Conservation (phyloP, 1,140 invertebrate species). For the Latrodectus geometricus region DNA sequence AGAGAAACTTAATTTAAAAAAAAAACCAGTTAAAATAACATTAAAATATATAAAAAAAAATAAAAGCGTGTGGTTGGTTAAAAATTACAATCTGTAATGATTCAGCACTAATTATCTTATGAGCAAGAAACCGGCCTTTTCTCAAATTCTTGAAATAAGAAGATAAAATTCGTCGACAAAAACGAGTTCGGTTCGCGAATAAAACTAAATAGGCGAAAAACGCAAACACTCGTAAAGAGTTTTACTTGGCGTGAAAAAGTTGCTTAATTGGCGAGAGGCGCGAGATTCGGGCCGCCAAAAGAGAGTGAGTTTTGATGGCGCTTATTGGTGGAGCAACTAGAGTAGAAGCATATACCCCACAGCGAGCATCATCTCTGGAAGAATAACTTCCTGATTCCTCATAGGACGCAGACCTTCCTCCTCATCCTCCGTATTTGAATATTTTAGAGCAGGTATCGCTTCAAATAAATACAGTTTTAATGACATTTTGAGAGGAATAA, state of each 20-base stretch:
- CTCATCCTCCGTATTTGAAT: slow-evolving; percentile 27
- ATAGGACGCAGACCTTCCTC: slow-evolving; percentile 18
- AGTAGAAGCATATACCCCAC: slow-evolving; percentile 23
- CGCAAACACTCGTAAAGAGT: neutral
- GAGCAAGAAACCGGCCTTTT: neutral
- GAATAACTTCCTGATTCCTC: neutral
- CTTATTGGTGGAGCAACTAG: slow-evolving; percentile 27
- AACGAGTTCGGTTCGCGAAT: neutral
- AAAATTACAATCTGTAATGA: neutral
- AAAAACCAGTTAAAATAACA: neutral
- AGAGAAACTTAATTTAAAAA: neutral
- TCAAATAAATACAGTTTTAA: neutral
- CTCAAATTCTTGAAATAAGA: neutral
- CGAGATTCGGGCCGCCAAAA: slow-evolving; percentile 25
- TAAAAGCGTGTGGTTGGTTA: neutral
- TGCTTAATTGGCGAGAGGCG: slow-evolving; percentile 41
- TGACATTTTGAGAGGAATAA: too few species aligned
- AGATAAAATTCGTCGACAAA: neutral
- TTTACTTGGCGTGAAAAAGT: slow-evolving; percentile 46
- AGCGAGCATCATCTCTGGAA: slow-evolving; percentile 15
- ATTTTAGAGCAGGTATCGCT: slow-evolving; percentile 12
- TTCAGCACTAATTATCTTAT: neutral
- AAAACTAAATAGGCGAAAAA: slow-evolving; percentile 10
- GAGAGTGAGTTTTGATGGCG: slow-evolving; percentile 50
- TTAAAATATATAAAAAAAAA: neutral